Evolutionary conservation across 2,113 vertebrate species (phyloP).

Genomic region (Odontesthes bonariensis): DNA sequence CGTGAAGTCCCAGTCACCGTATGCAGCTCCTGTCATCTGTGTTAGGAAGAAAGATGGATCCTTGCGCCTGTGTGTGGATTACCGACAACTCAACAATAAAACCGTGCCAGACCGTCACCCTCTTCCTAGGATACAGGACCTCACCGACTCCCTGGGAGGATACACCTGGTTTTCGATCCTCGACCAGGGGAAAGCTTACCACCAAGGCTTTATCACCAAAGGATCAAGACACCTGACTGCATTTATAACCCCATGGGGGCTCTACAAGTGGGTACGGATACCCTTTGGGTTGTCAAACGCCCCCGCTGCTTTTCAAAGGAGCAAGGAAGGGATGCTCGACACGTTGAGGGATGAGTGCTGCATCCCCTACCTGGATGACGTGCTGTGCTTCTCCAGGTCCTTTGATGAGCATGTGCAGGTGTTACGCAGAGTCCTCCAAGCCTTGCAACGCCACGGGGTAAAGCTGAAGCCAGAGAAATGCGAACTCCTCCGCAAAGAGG

Average conservation of each 20-base stretch:
- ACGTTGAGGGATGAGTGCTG: background rate
- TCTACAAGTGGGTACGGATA: constrained; percentile 14
- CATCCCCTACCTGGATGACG: background rate
- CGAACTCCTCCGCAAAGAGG: constrained; percentile 14
- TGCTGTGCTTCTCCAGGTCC: background rate
- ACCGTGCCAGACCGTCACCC: constrained; percentile 6
- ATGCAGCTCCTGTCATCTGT: constrained; percentile 12
- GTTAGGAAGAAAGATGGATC: constrained; percentile 1
- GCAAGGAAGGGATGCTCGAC: constrained; percentile 25
- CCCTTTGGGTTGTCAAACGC: background rate
- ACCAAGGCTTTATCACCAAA: constrained; percentile 18
- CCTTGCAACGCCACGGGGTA: constrained; percentile 1
- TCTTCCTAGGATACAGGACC: constrained; percentile 15
- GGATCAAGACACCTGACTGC: constrained; percentile 18
- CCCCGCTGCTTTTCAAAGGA: constrained; percentile 23
- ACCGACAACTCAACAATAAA: constrained; percentile 13
- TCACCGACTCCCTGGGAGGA: constrained; percentile 10
- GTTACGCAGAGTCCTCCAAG: background rate
- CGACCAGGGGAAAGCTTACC: constrained; percentile 23
- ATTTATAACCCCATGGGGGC: constrained; percentile 10
- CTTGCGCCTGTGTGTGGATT: background rate
- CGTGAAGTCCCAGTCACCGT: too few species aligned
- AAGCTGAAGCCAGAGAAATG: constrained; percentile 19
- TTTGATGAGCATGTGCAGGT: constrained; percentile 10
- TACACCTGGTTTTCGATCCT: constrained; percentile 29